phyloP scores from a whole-genome alignment of 1,140 invertebrate genomes.

The Lordiphosa collinella region DNA sequence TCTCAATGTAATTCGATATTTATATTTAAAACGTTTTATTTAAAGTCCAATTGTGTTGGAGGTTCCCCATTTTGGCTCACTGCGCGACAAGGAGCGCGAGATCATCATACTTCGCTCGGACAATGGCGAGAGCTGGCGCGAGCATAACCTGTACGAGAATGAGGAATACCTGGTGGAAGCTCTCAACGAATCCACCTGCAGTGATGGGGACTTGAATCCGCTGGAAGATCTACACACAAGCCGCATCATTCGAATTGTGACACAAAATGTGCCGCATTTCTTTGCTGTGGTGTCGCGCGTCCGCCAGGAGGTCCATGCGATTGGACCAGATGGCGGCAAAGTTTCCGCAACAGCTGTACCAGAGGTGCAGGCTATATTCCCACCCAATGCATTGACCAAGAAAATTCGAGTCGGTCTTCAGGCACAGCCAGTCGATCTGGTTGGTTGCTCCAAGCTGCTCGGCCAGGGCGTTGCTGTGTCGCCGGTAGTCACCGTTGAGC shows the following conservation, averaged over 20 bases:
- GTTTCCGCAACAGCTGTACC: constrained; percentile 98
- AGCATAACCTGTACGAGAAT: constrained; percentile 96
- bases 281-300: constrained; percentile 99
- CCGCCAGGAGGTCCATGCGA: constrained; percentile 98
- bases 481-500: constrained; percentile 99
- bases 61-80: constrained; percentile 98
- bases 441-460: constrained; percentile 95
- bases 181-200: constrained; percentile 92
- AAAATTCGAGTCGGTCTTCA: constrained; percentile 99
- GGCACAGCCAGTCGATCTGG: constrained; percentile 97
- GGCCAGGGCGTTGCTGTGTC: constrained; percentile 99
- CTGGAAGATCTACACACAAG: constrained; percentile 91
- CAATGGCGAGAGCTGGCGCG: constrained; percentile 98
- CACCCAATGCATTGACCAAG: constrained; percentile 98
- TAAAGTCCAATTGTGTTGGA: constrained; percentile 95
- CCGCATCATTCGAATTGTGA: constrained; percentile 95
- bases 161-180: constrained; percentile 95
- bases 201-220: constrained; percentile 88
- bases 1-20: neutral
- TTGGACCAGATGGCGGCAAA: constrained; percentile 98
- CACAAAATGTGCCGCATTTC: constrained; percentile 98
- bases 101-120: constrained; percentile 98
- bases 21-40: neutral
- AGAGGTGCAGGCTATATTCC: constrained; percentile 99
- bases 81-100: constrained; percentile 97